Conservation (phyloP, 2,113 vertebrate genomes). For the Stegastes partitus region DNA sequence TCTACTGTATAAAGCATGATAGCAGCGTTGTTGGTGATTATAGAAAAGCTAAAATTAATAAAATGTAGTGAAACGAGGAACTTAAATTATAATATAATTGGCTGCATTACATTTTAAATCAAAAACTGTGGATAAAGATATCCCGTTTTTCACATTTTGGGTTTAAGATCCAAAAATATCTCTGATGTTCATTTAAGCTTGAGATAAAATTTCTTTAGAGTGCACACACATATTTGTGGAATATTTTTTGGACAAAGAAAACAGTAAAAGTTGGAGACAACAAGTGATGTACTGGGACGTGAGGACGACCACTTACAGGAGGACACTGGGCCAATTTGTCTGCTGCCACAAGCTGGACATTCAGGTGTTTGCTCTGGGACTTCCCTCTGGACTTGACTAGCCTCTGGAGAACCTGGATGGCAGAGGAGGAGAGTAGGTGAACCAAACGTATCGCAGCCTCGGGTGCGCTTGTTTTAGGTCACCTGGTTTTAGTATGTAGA, state of each 20-base stretch:
- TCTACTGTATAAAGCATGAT: no score
- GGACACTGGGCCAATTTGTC: slow-evolving; percentile 97
- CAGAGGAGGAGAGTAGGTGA: neutral
- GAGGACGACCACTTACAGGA: slow-evolving; percentile 84
- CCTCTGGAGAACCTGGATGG: slow-evolving; percentile 92
- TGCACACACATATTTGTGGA: neutral
- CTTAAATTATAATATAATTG: no score
- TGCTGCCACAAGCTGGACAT: slow-evolving; percentile 97
- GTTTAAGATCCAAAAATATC: neutral
- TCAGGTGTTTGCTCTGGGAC: slow-evolving; percentile 97
- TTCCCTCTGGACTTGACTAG: slow-evolving; percentile 97
- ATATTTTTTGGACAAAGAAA: neutral
- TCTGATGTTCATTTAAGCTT: neutral
- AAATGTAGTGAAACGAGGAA: no score
- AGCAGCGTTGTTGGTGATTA: no score
- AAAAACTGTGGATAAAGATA: no score
- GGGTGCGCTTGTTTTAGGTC: neutral
- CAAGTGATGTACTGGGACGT: neutral
- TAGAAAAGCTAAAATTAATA: no score
- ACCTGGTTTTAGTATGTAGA: no score
- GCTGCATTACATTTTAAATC: no score
- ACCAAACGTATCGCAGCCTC: neutral
- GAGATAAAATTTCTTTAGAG: neutral
- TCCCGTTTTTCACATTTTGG: no score
- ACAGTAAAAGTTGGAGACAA: no score